Conservation (phyloP, 64 coral and sea anemone species). For the Trachythela sp. region DNA sequence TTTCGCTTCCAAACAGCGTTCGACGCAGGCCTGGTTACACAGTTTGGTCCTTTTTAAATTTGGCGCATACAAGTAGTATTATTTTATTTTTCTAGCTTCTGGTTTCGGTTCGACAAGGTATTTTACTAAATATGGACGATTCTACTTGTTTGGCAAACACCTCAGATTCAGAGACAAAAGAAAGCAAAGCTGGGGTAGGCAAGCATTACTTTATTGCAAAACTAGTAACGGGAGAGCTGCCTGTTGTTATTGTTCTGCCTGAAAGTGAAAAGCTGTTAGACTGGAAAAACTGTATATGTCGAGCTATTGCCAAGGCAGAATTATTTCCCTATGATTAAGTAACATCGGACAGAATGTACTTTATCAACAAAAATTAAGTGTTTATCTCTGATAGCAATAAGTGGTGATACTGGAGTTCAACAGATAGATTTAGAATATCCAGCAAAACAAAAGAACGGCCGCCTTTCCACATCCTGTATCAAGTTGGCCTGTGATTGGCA, state of each 20-base stretch:
- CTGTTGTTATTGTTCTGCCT: neutral
- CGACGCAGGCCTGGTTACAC: too few relatives aligned
- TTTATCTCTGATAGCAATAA: neutral
- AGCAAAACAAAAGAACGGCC: neutral
- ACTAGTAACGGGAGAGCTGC: neutral
- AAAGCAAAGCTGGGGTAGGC: neutral
- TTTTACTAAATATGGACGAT: neutral
- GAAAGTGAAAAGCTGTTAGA: neutral
- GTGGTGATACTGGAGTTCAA: neutral
- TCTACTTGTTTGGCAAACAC: neutral
- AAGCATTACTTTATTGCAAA: neutral
- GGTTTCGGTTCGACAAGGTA: too few relatives aligned
- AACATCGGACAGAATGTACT: neutral
- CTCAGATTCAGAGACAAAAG: neutral
- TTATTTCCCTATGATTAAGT: neutral
- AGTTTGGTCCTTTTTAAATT: too few relatives aligned
- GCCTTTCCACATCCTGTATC: neutral
- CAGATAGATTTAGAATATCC: conserved; percentile 13
- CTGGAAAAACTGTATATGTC: neutral
- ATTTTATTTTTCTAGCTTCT: too few relatives aligned
- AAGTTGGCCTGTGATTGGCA: conserved; percentile 21
- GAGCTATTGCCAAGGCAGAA: neutral
- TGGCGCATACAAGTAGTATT: too few relatives aligned
- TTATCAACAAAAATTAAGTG: neutral
- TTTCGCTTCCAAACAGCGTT: too few relatives aligned